Conservation (phyloP, 2,797 vertebrate genomes). For the Lepus townsendii region DNA sequence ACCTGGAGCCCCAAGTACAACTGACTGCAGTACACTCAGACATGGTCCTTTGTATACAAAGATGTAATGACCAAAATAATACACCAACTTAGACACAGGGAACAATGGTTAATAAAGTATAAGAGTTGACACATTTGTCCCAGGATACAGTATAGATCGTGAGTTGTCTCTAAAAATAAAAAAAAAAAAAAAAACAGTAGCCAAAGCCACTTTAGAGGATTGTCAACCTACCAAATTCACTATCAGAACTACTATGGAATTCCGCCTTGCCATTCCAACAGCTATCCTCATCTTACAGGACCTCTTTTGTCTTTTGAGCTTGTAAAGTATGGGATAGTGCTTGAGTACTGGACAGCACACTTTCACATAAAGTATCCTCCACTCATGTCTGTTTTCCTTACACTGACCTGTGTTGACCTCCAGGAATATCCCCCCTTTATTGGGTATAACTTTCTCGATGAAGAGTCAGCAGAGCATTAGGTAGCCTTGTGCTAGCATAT, state of each 20-base stretch:
- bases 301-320: not conserved
- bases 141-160: not conserved
- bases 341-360: fast-evolving
- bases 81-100: not conserved
- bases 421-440: not conserved
- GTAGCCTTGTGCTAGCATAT: not conserved
- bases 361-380: not conserved
- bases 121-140: not conserved
- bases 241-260: not conserved
- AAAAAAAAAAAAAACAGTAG: not conserved
- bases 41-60: not conserved
- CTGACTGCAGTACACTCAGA: not conserved
- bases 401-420: not conserved
- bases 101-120: not conserved
- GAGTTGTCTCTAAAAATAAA: constrained; percentile 23
- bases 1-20: not conserved
- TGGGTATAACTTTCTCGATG: not conserved
- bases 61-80: not conserved
- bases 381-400: not conserved
- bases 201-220: not conserved
- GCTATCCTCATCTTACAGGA: not conserved
- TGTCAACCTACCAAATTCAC: not conserved
- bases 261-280: not conserved
- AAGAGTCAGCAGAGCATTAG: not conserved
- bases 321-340: not conserved